Evolutionary conservation across 2,888 invertebrate species (phyloP), one percentile per base, ranked within the genome.

Genomic region (Heliconius ismenius): DNA sequence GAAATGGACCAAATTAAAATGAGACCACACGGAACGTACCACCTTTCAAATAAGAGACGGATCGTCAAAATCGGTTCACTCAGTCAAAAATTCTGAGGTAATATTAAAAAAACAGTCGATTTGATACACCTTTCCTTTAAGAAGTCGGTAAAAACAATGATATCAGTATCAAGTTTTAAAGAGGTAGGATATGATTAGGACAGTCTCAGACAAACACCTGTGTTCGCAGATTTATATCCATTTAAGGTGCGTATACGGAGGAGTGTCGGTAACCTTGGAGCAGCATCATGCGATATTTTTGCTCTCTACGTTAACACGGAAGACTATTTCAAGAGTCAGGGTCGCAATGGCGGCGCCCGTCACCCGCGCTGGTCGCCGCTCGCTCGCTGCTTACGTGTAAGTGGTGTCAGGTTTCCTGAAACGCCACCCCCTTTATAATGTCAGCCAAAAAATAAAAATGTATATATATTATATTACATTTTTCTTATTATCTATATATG

Each of bases 271-370:
- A 83, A 87, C 93, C 92, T 92, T 91, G 86, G 73, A 83, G 84
- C 90, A 86, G 88, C 91, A 92, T 92, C 92, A 91, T 92, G 90
- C 92, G 92, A 92, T 93, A 94, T 93, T 93, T 94, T 92, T 88
- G 92, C 91, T 90, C 89, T 89, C 89, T 84, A 84, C 90, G 89
- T 90, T 92, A 91, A 93, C 90, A 91, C 94, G 94, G 94, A 94
- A 93, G 94, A 93, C 94, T 94, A 94, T 94, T 94, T 94, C 93
- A 94, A 93, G 94, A 93, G 93, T 93, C 93, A 94, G 92, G 93
- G 94, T 87, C 93, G 84, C 89, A 62, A 24, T 72, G 36, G 72
- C 73, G 60, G 88, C 89, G 88, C 90, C 89, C 88, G 87, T 81
- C 87, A 87, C 88, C 85, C 83, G 82, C 82, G 81, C 81, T 80